phyloP scores from a whole-genome alignment of 2,888 invertebrate species.

The Drosophila subsilvestris region DNA sequence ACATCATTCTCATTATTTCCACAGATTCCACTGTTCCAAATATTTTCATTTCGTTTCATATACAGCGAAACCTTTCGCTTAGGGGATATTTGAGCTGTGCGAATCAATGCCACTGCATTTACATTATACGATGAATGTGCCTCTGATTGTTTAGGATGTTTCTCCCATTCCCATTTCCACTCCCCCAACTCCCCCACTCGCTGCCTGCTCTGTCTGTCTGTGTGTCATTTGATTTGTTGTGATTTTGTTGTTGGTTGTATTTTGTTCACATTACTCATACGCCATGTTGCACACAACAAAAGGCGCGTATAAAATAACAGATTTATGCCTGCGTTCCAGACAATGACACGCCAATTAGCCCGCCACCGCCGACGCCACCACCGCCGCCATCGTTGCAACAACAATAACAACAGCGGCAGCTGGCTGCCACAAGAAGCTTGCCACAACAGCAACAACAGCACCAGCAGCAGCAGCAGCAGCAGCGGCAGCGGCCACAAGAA shows the following conservation, averaged over 20 bases:
- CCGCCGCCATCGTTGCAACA: conserved; percentile 36
- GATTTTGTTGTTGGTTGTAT: conserved; percentile 14
- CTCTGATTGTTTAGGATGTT: too few species aligned
- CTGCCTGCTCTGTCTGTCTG: not conserved
- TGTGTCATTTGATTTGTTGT: conserved; percentile 15
- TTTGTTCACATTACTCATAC: conserved; percentile 74
- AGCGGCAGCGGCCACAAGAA: conserved; percentile 38
- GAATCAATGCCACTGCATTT: too few species aligned
- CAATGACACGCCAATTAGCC: conserved; percentile 79
- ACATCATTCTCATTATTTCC: not conserved
- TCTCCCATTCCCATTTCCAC: too few species aligned
- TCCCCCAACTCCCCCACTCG: not conserved
- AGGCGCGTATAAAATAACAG: conserved; percentile 75
- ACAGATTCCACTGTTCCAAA: not conserved
- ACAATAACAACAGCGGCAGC: conserved; percentile 46
- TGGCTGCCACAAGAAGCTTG: conserved; percentile 23
- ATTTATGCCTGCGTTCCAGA: conserved; percentile 75
- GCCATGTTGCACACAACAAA: conserved; percentile 58
- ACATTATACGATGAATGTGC: too few species aligned
- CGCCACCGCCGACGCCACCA: conserved; percentile 44
- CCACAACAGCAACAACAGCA: conserved; percentile 33
- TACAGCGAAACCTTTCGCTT: not conserved
- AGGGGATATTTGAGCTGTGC: not conserved
- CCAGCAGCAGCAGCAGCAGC: conserved; percentile 15
- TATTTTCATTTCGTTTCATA: not conserved